Conservation (phyloP, 2,888 invertebrate species). For the Nymphalis polychloros region DNA sequence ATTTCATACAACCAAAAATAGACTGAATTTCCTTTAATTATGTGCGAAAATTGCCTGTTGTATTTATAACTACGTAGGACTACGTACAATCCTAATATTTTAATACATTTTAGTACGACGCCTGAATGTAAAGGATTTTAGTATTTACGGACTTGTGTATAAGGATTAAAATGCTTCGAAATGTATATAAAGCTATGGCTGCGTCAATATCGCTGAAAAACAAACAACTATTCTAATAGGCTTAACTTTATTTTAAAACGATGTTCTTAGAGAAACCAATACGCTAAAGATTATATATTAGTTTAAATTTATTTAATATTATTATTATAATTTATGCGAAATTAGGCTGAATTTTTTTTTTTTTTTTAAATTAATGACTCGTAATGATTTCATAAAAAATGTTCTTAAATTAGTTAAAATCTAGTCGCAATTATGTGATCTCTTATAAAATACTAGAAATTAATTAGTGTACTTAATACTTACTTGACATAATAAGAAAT, state of each 20-base stretch:
- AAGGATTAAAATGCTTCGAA: neutral
- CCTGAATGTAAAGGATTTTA: conserved; percentile 10
- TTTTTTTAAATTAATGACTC: neutral
- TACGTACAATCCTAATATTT: conserved; percentile 6
- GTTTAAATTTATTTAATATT: no score
- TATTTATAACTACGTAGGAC: conserved; percentile 5
- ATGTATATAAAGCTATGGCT: conserved; percentile 6
- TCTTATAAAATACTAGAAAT: conserved; percentile 5
- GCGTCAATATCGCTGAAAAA: neutral
- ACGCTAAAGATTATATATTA: no score
- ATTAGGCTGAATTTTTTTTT: no score
- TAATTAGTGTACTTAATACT: conserved; percentile 6
- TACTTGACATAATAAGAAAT: no score
- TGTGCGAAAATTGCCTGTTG: conserved; percentile 12
- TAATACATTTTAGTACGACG: conserved; percentile 4
- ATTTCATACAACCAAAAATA: conserved; percentile 20
- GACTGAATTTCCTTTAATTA: conserved; percentile 21
- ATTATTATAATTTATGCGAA: no score
- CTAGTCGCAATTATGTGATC: conserved; percentile 9
- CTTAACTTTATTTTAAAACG: neutral
- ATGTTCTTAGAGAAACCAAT: no score
- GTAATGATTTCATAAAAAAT: neutral
- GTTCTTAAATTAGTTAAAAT: neutral
- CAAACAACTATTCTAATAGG: no score
- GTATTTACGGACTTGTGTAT: neutral